Evolutionary conservation across 2,113 vertebrate genomes (phyloP).

Genomic region (Vulpes lagopus): DNA sequence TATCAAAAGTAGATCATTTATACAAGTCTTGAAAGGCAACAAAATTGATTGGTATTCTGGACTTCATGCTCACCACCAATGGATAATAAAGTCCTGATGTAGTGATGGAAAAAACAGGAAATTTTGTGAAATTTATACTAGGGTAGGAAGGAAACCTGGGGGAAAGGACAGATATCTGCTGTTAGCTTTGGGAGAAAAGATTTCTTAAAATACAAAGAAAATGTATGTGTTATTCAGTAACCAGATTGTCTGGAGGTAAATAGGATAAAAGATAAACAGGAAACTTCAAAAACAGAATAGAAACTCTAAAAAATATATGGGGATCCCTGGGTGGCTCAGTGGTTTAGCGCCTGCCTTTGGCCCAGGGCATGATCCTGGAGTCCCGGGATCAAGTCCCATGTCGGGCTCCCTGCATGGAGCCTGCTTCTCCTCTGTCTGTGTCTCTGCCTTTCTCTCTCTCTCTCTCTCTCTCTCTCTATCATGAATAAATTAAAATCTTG

Average conservation of each 20-base stretch:
- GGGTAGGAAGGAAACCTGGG: neutral
- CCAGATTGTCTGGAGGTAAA: neutral
- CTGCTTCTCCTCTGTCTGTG: too few species aligned
- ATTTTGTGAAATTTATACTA: neutral
- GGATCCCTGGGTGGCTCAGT: too few species aligned
- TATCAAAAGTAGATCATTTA: constrained; percentile 8
- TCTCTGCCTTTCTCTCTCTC: too few species aligned
- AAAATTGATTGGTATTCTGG: neutral
- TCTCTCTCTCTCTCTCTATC: too few species aligned
- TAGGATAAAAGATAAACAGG: neutral
- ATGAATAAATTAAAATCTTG: too few species aligned
- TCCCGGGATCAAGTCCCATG: too few species aligned
- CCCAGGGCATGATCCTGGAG: too few species aligned
- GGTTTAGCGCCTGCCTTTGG: too few species aligned
- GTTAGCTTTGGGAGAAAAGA: neutral
- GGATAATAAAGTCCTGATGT: neutral
- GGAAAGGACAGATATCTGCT: too few species aligned
- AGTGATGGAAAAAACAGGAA: neutral
- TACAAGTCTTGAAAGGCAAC: neutral
- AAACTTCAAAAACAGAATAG: neutral
- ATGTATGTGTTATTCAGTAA: neutral
- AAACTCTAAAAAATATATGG: neutral
- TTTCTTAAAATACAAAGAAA: neutral
- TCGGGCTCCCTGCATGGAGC: too few species aligned
- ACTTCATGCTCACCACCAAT: neutral